A percentile compares a stretch with the other conserved stretches of the same genome.
Conservation (phyloP, 2,888 invertebrate species). For the Chironomus riparius region DNA sequence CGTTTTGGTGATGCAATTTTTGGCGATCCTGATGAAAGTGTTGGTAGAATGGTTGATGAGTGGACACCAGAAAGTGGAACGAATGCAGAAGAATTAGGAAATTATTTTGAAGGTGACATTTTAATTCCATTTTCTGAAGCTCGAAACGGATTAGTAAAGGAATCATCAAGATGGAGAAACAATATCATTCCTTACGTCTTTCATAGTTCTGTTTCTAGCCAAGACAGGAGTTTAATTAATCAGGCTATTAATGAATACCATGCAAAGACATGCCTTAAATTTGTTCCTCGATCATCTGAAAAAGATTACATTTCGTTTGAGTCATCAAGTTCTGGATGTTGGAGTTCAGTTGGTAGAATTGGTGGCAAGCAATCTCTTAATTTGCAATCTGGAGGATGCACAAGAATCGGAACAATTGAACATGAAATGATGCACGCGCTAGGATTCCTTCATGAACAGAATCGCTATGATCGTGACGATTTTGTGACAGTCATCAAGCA, state of each 20-base stretch:
- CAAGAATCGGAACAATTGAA: conserved; percentile 58
- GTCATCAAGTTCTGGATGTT: conserved; percentile 57
- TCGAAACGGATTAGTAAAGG: conserved; percentile 50
- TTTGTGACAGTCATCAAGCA: conserved; percentile 52
- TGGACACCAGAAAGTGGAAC: conserved; percentile 35
- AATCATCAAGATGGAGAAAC: conserved; percentile 48
- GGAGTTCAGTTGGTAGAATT: conserved; percentile 62
- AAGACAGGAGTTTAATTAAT: conserved; percentile 49
- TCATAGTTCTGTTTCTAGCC: neutral
- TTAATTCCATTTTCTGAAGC: conserved; percentile 45
- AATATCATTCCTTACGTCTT: conserved; percentile 55
- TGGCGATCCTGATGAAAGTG: conserved; percentile 46
- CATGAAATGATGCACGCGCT: conserved; percentile 66
- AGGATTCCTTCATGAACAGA: conserved; percentile 70
- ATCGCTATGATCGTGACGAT: conserved; percentile 58
- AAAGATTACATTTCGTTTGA: conserved; percentile 55
- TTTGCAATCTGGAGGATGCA: conserved; percentile 57
- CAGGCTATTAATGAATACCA: conserved; percentile 62
- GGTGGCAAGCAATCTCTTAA: conserved; percentile 47
- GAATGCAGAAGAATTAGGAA: conserved; percentile 65
- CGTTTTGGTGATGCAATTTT: conserved; percentile 48
- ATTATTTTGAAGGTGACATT: conserved; percentile 63
- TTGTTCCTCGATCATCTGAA: conserved; percentile 49
- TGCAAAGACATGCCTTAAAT: conserved; percentile 58
- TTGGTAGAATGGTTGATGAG: conserved; percentile 32